Conservation (phyloP, 2,888 invertebrate species). For the Andrena marginata region DNA sequence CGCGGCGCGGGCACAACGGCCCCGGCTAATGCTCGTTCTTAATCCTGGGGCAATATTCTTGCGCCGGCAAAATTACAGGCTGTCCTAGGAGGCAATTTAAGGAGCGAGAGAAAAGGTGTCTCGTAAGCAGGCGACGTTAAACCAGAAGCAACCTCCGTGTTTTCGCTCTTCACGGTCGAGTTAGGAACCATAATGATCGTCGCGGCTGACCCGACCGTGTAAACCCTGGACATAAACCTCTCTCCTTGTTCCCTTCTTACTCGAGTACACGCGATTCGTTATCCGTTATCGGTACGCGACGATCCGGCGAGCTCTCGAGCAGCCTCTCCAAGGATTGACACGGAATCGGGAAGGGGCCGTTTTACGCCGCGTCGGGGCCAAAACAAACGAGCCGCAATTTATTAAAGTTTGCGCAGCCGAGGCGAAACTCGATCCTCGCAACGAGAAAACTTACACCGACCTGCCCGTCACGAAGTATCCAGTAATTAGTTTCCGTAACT, state of each 20-base stretch:
- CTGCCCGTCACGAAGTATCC: conserved; percentile 60
- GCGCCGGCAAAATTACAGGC: conserved; percentile 34
- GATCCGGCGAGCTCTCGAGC: conserved; percentile 8
- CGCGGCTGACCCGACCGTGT: no score
- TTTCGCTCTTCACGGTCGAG: not conserved
- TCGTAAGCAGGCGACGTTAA: not conserved
- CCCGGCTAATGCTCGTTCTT: conserved; percentile 39
- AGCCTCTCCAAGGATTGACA: conserved; percentile 39
- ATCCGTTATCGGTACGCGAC: not conserved
- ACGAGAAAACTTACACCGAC: conserved; percentile 56
- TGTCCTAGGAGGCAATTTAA: conserved; percentile 4
- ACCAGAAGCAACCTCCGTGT: not conserved
- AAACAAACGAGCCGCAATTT: conserved; percentile 66
- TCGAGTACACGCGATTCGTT: not conserved
- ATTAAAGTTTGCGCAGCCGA: conserved; percentile 64
- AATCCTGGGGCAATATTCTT: conserved; percentile 24
- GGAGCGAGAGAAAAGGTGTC: not conserved
- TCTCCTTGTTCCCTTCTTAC: not conserved
- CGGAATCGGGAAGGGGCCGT: conserved; percentile 23
- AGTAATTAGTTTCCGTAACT: conserved; percentile 69
- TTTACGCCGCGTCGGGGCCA: conserved; percentile 13
- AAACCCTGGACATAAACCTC: not conserved
- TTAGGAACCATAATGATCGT: not conserved
- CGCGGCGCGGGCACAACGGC: not conserved
- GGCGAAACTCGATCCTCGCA: conserved; percentile 45